Evolutionary conservation across 2,797 vertebrate genomes (phyloP).

Genomic region (Lagorchestes hirsutus): DNA sequence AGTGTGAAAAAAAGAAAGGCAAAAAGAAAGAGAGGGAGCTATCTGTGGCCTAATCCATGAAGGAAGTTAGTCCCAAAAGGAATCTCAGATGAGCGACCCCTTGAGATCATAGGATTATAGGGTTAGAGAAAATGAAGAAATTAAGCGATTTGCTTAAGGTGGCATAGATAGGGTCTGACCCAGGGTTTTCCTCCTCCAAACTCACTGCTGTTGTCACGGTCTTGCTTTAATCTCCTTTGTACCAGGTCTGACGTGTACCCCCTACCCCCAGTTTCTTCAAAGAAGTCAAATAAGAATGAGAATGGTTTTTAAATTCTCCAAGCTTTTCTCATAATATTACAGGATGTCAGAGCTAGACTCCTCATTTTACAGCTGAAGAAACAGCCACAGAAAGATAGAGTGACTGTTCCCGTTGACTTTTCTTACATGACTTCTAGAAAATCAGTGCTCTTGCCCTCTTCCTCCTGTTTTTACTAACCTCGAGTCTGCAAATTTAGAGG

Average conservation of each 20-base stretch:
- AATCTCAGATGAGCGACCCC: background rate
- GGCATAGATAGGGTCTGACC: background rate
- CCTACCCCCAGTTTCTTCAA: background rate
- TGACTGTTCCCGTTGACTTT: background rate
- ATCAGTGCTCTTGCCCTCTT: background rate
- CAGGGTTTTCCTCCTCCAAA: background rate
- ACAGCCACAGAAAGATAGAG: background rate
- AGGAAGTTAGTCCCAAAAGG: background rate
- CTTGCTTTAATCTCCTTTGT: constrained; percentile 29
- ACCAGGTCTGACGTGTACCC: background rate
- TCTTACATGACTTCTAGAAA: background rate
- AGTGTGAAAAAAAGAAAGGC: background rate
- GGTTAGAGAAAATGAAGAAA: background rate
- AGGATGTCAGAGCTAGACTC: background rate
- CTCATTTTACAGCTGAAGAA: background rate
- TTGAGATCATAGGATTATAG: background rate
- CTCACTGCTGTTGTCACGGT: background rate
- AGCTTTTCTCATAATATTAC: background rate
- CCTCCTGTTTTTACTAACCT: constrained; percentile 12
- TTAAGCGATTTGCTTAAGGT: background rate
- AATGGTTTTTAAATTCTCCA: background rate
- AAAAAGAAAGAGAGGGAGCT: constrained; percentile 24
- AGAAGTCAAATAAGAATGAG: background rate
- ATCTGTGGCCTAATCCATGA: background rate
- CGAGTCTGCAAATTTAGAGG: background rate